phyloP scores from a whole-genome alignment of 2,888 invertebrate genomes.

The Apeira syringaria region DNA sequence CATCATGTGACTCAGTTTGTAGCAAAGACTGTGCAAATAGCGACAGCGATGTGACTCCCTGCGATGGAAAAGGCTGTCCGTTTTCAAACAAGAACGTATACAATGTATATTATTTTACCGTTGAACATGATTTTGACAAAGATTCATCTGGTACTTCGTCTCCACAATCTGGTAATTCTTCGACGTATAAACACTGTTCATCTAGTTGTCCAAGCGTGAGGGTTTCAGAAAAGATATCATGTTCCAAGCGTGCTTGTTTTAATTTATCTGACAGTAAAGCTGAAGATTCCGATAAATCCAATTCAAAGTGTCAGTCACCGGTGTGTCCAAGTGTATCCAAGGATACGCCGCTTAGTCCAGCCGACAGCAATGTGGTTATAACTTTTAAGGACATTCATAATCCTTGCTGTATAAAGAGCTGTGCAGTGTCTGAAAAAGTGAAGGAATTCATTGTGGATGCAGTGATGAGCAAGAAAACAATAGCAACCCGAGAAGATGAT shows the following conservation, averaged over 20 bases:
- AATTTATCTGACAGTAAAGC: slow-evolving; percentile 23
- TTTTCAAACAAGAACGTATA: slow-evolving; percentile 47
- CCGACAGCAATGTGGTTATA: slow-evolving; percentile 64
- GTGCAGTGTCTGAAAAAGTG: slow-evolving; percentile 63
- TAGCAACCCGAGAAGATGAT: slow-evolving; percentile 39
- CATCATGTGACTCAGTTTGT: slow-evolving; percentile 52
- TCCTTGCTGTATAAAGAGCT: slow-evolving; percentile 65
- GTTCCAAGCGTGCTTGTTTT: slow-evolving; percentile 58
- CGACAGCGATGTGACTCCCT: slow-evolving; percentile 45
- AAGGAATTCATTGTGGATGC: slow-evolving; percentile 66
- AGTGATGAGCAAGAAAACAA: slow-evolving; percentile 41
- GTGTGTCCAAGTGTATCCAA: slow-evolving; percentile 47
- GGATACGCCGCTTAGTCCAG: slow-evolving; percentile 55
- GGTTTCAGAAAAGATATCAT: slow-evolving; percentile 41
- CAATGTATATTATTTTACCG: slow-evolving; percentile 69
- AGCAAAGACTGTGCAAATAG: slow-evolving; percentile 55
- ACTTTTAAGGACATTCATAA: slow-evolving; percentile 60
- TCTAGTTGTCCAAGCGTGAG: slow-evolving; percentile 55
- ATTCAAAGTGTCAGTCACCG: slow-evolving; percentile 39
- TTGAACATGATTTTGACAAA: slow-evolving; percentile 58
- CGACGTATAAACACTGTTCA: slow-evolving; percentile 53
- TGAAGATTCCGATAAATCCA: slow-evolving; percentile 21
- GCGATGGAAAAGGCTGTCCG: slow-evolving; percentile 58
- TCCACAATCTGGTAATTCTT: slow-evolving; percentile 13
- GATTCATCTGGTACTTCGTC: neutral